Evolutionary conservation across 1,140 invertebrate genomes (phyloP), one percentile per base, ranked within the genome.

Genomic region (Trinorchestia longiramus): DNA sequence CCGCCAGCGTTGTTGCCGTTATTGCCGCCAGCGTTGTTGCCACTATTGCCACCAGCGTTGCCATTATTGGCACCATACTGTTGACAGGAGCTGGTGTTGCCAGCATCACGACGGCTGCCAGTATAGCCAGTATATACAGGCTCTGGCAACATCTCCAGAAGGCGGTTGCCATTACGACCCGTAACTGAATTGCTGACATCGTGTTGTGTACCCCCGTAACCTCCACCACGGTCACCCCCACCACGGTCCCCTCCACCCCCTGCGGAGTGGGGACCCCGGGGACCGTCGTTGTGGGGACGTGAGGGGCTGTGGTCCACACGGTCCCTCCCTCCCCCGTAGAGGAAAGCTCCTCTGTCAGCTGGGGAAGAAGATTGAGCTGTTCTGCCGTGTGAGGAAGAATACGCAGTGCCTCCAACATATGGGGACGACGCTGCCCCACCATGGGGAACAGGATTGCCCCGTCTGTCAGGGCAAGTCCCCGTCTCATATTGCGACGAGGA

Each of bases 311-410:
- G 62, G 28, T 77, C 62, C 62, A 15, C 28, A 77, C 62, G 62
- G 62, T 53, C 47, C 47, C 47, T 53, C 47, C 62, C 62, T 77
- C 62, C 62, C 47, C 6, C 47, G 47, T 53, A 53, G 47, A 8
- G 47, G 47, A 53, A 19, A 53, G 47, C 6, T 77, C 11, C 62
- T 77, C 62, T 77, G 62, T 77, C 62, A n/a, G 43, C 57, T 90
- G 95, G 95, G 87, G 95, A 96, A 95, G 96, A 95, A 95, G 95
- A 43, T 44, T 42, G 53, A 90, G 90, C 87, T 88, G 95, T 87
- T 88, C 95, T 77, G 42, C 44, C 91, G 43, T 90, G 45, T n/a
- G 62, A 28, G 62, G 62, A 36, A 28, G 62, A 77, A 36, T 77
- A 77, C 15, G 62, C 15, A 36, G 28, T 11, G 62, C 62, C 62